Evolutionary conservation across 2,888 invertebrate genomes (phyloP).

Genomic region (Oligia latruncula): DNA sequence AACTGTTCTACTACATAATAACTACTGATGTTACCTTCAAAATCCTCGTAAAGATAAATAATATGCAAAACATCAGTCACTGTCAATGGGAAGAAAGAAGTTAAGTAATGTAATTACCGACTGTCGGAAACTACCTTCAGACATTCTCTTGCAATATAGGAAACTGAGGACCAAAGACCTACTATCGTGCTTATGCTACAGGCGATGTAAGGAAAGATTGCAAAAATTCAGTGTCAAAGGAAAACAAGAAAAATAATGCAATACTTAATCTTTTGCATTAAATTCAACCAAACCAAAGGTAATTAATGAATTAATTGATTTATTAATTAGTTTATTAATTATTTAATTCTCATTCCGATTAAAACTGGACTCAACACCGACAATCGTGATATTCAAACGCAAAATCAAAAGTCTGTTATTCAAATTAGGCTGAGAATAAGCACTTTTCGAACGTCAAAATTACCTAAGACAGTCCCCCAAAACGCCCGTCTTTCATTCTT

Average conservation of each 20-base stretch:
- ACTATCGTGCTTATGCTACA: background rate
- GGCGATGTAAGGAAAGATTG: background rate
- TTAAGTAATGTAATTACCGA: constrained; percentile 27
- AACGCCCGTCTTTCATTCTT: background rate
- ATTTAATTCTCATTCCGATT: background rate
- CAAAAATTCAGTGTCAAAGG: background rate
- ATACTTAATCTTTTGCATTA: background rate
- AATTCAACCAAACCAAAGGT: background rate
- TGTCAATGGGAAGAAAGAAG: constrained; percentile 21
- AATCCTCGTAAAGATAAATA: constrained; percentile 11
- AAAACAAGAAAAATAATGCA: background rate
- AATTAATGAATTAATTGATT: no score
- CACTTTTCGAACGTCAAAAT: background rate
- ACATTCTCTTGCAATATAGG: constrained; percentile 10
- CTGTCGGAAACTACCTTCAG: constrained; percentile 12
- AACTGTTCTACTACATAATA: background rate
- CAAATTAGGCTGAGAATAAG: background rate
- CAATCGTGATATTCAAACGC: background rate
- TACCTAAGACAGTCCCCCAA: background rate
- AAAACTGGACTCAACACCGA: background rate
- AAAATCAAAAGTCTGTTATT: background rate
- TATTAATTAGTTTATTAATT: background rate
- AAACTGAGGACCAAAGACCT: background rate
- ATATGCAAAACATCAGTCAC: constrained; percentile 13
- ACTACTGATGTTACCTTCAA: background rate